Percentiles rank a stretch among this genome's conserved stretches.
Conservation (phyloP, 92 coral and sea anemone genomes). For the Phenganax stokvisi region DNA sequence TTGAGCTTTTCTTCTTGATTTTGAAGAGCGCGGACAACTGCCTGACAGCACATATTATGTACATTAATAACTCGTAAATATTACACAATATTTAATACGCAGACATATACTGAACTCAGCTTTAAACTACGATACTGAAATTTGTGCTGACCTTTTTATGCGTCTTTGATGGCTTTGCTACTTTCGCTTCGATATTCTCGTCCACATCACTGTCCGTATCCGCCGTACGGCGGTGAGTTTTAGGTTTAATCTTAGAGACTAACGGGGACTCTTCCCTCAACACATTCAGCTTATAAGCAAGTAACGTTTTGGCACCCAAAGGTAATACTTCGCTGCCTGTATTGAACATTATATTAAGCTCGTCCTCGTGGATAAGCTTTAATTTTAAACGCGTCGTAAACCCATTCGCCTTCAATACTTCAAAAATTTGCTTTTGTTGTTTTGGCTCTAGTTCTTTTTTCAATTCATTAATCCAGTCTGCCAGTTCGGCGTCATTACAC, state of each 20-base stretch:
- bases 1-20: slow-evolving; percentile 35
- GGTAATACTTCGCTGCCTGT: background rate
- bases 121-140: too few relatives aligned
- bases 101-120: background rate
- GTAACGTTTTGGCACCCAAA: slow-evolving; percentile 13
- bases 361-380: slow-evolving; percentile 6
- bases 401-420: slow-evolving; percentile 2
- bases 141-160: slow-evolving; percentile 4
- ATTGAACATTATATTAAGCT: slow-evolving; percentile 8
- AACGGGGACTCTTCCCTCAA: slow-evolving; percentile 12
- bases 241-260: background rate
- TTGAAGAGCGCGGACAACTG: slow-evolving; percentile 30
- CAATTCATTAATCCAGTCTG: slow-evolving; percentile 41
- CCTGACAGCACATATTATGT: background rate
- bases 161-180: background rate
- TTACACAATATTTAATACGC: background rate
- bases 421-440: background rate
- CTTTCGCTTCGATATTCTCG: background rate
- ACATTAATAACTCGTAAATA: background rate
- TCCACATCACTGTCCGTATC: background rate
- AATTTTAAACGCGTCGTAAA: background rate
- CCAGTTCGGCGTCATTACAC: background rate
- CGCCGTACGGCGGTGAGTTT: too few relatives aligned
- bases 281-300: background rate
- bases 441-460: slow-evolving; percentile 37